A percentile compares a stretch with the other conserved stretches of the same genome.
Conservation (phyloP, 2,113 vertebrate genomes). For the Nicator chloris region DNA sequence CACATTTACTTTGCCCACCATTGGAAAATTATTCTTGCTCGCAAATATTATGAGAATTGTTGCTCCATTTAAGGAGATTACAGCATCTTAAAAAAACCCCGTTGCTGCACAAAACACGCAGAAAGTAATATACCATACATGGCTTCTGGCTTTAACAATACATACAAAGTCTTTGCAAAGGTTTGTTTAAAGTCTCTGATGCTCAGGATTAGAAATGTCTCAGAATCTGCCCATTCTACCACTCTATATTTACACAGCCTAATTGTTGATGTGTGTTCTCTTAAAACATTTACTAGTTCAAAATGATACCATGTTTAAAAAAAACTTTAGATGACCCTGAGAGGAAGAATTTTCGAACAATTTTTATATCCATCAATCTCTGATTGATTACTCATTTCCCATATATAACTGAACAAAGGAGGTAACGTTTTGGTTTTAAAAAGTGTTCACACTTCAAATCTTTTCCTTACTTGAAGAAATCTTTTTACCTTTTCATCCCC, state of each 20-base stretch:
- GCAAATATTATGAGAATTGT: neutral
- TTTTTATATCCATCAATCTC: neutral
- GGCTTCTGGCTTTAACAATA: neutral
- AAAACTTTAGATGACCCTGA: neutral
- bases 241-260: neutral
- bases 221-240: neutral
- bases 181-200: neutral
- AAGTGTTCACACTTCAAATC: neutral
- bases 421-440: neutral
- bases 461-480: neutral
- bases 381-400: neutral
- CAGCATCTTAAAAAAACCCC: neutral
- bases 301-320: neutral
- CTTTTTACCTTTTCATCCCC: conserved; percentile 86
- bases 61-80: neutral
- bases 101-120: neutral
- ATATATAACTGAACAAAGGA: neutral
- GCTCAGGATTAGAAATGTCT: neutral
- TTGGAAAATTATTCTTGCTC: neutral
- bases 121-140: neutral
- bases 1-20: neutral
- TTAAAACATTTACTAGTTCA: neutral
- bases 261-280: neutral
- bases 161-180: neutral
- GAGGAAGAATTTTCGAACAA: neutral